Conservation (phyloP, 2,113 vertebrate species). For the Ploceus nigricollis region DNA sequence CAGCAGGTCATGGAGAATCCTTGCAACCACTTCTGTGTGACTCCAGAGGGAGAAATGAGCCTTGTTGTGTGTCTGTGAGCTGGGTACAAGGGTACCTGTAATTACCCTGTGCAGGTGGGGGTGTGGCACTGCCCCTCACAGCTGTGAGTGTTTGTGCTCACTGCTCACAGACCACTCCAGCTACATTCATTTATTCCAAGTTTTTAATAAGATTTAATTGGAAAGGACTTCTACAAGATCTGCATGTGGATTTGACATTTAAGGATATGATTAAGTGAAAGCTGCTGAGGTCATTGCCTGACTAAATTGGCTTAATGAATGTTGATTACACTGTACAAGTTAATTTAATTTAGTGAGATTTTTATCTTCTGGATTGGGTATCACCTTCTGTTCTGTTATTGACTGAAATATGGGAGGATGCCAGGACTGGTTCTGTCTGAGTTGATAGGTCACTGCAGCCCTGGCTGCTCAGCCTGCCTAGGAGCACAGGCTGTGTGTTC, state of each 20-base stretch:
- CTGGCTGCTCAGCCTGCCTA: accelerated
- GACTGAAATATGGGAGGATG: slow-evolving; percentile 13
- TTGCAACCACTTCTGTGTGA: not conserved
- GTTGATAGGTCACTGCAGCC: not conserved
- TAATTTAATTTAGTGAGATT: slow-evolving; percentile 76
- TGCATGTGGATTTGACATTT: slow-evolving; percentile 70
- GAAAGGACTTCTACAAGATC: slow-evolving; percentile 63
- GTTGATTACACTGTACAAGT: slow-evolving; percentile 73
- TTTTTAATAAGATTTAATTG: slow-evolving; percentile 66
- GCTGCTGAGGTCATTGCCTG: slow-evolving; percentile 79
- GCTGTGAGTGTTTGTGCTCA: not conserved
- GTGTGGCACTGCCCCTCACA: not conserved
- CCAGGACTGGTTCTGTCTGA: not conserved
- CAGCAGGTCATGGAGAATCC: not conserved
- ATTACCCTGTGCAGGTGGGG: not conserved
- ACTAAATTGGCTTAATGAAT: slow-evolving; percentile 78
- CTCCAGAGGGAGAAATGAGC: not conserved
- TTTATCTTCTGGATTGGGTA: slow-evolving; percentile 65
- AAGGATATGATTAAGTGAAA: slow-evolving; percentile 71
- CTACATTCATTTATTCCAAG: slow-evolving; percentile 59
- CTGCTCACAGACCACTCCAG: not conserved
- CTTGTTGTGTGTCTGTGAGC: accelerated
- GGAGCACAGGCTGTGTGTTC: accelerated
- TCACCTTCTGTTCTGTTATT: slow-evolving; percentile 68
- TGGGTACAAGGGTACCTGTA: accelerated